A percentile compares a stretch with the other conserved stretches of the same genome.
Conservation (phyloP, 2,797 vertebrate species). For the Menidia menidia region DNA sequence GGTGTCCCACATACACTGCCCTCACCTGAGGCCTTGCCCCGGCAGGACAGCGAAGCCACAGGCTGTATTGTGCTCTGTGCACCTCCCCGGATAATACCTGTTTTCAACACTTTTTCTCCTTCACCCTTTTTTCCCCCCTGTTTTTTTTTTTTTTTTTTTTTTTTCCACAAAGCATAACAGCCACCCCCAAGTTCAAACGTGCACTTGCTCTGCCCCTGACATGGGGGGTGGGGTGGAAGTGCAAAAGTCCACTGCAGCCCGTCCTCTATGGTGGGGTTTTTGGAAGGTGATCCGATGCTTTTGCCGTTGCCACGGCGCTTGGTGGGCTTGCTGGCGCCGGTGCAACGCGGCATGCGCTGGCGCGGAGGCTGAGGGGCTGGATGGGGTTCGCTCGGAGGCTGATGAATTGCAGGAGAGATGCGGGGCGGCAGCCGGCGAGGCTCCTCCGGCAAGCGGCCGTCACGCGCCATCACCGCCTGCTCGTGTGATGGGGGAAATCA, state of each 20-base stretch:
- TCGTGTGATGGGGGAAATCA: constrained; percentile 82
- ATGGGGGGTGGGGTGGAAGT: constrained; percentile 1
- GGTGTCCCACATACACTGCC: constrained; percentile 72
- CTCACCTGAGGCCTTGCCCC: constrained; percentile 71
- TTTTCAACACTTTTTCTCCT: constrained; percentile 30
- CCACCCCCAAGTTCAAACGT: constrained; percentile 60
- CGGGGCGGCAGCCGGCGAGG: constrained; percentile 87
- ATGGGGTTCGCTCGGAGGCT: constrained; percentile 75
- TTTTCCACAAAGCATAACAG: constrained; percentile 32
- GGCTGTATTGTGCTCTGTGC: constrained; percentile 39
- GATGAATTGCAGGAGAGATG: constrained; percentile 88
- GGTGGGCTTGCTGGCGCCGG: constrained; percentile 73
- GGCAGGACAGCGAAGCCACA: constrained; percentile 54
- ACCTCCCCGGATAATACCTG: constrained; percentile 48
- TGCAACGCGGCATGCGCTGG: constrained; percentile 73
- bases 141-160: neutral
- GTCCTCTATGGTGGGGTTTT: constrained; percentile 75
- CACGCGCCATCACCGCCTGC: constrained; percentile 84
- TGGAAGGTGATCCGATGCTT: constrained; percentile 84
- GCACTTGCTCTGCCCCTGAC: constrained; percentile 52
- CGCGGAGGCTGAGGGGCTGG: constrained; percentile 65
- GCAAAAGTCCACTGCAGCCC: constrained; percentile 70
- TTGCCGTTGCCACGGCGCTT: constrained; percentile 69
- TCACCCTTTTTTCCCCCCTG: constrained; percentile 11
- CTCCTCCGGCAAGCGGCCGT: constrained; percentile 85